Evolutionary conservation across 2,888 invertebrate genomes (phyloP), one percentile per base, ranked within the genome.

Genomic region (Diabrotica balteata): DNA sequence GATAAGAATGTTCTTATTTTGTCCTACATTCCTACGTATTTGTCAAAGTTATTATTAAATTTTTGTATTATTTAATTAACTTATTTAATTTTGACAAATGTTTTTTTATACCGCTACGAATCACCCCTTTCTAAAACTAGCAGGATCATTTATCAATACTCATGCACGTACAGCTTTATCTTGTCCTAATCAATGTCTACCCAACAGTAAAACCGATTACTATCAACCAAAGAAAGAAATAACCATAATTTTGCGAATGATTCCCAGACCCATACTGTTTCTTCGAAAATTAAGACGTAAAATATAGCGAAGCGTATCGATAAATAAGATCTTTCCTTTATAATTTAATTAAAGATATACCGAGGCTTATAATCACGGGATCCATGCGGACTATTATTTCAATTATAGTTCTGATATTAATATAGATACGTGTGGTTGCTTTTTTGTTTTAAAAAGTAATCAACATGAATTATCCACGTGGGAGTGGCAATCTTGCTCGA

Each of bases 231-330:
- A 32, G 32, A 32, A 32, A 32, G 4, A 32, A 32, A 32, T 32
- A 32, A 32, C 32, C 32, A 32, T 32, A 32, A 32, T 32, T 32
- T 32, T 5, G 32, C 32, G 4, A 32, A 54, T 11, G 45, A 61
- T 60, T 57, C 58, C 11, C 53, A 59, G 44, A 47, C 52, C 44
- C 58, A 46, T 54, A 59, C 59, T 43, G 64, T 61, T 64, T 46
- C 51, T 51, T 51, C 49, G 61, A 55, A 68, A 68, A 32, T 68
- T 68, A 54, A 61, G 53, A 62, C 55, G 65, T 59, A 59, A 68
- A 68, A 68, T 68, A 61, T 59, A 65, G 64, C 65, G 51, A 65
- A 52, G n/a, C 11, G 47, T 58, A 52, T 68, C 68, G 59, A 62
- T 62, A 68, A 65, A 68, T 62, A 61, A 68, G 49, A 54, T 50